Evolutionary conservation across 2,113 vertebrate species (phyloP).

Genomic region (Falcunculus frontatus): DNA sequence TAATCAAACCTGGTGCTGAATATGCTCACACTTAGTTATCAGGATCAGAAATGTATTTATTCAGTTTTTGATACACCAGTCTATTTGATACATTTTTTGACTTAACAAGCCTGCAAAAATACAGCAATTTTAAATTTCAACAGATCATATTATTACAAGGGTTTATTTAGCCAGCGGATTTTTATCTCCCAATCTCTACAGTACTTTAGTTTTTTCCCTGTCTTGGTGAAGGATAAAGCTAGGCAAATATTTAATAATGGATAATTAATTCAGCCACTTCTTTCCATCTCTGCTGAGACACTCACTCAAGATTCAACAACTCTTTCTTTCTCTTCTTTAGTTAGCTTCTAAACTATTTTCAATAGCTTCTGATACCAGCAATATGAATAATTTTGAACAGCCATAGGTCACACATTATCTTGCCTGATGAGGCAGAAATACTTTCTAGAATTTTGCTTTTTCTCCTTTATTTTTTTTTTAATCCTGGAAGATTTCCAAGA

Average conservation of each 20-base stretch:
- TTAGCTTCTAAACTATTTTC: background rate
- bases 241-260: background rate
- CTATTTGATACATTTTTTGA: background rate
- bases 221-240: background rate
- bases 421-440: background rate
- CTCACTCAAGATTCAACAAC: background rate
- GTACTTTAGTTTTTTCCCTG: background rate
- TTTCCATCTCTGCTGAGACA: background rate
- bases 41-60: background rate
- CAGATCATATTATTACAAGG: background rate
- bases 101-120: background rate
- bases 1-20: background rate
- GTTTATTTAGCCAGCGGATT: background rate
- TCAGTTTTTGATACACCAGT: background rate
- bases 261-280: constrained; percentile 8
- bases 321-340: background rate
- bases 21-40: background rate
- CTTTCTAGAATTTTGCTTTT: background rate
- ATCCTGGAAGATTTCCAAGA: background rate
- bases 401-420: background rate
- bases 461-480: background rate
- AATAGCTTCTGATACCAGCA: background rate
- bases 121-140: background rate
- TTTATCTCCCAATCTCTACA: background rate
- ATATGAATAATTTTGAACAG: background rate